These are phyloP conservation scores for Phalacrocorax brasilianus DNA, from an alignment of 2,113 vertebrate species.

Conservation along the genomic window DNA sequence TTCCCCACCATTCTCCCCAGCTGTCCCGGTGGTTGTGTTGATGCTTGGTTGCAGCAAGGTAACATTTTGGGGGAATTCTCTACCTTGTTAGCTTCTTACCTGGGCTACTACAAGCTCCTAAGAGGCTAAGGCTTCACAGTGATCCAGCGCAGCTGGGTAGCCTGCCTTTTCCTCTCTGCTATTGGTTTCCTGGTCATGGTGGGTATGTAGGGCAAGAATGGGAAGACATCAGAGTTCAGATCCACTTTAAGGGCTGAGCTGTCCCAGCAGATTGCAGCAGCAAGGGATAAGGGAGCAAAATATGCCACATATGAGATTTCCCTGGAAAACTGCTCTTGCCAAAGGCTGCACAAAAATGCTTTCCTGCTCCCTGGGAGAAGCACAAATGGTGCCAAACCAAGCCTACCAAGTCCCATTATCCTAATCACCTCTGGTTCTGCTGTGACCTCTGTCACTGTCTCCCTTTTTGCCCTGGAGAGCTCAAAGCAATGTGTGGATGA, in stretches of 20 bases:
- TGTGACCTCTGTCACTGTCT: neutral
- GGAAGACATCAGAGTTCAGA: neutral
- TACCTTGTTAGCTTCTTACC: neutral
- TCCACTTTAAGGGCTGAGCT: neutral
- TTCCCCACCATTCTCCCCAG: neutral
- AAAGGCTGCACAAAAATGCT: neutral
- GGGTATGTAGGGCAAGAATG: neutral
- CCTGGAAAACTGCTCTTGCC: neutral
- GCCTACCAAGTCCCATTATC: neutral
- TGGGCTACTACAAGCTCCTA: neutral
- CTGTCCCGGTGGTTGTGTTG: neutral
- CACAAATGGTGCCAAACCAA: neutral
- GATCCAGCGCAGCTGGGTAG: neutral
- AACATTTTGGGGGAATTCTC: neutral
- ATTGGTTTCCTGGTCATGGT: neutral
- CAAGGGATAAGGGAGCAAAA: neutral
- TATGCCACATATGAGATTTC: accelerated
- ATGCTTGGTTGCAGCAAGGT: neutral
- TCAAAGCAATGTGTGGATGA: neutral
- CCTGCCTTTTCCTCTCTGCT: neutral
- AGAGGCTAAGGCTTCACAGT: neutral
- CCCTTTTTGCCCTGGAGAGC: neutral
- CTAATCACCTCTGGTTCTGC: neutral
- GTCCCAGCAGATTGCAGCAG: neutral
- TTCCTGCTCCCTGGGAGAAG: neutral